Base-by-base conservation (phyloP, 64 coral and sea anemone species). In the Montipora capricornis region DNA sequence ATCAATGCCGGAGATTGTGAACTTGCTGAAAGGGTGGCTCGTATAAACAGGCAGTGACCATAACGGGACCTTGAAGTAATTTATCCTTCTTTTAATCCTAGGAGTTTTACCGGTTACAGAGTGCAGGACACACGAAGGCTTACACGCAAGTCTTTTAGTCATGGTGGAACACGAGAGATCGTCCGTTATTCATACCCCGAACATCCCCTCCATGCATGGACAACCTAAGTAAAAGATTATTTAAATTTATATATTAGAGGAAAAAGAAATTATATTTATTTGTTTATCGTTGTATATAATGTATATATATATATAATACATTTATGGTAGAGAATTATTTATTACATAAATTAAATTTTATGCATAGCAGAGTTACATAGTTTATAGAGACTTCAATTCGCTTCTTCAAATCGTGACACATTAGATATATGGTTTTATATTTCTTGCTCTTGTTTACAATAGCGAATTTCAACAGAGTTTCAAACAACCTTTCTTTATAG, bases 1-100 rank as follows among this genome's bases (percentile, higher is more conserved):
- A 5, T 68, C 92, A 20, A 95, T 94, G 51, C 13, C 89, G 11
- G 91, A 94, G 75, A 55, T 92, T 5, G 47, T 87, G 26, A 86
- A 86, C n/a, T 86, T 71, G 82, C 26, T 86, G 1, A 86, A 71
- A 50, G n/a, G 45, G 3, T 17, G 67, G 4, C 12, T 50, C 13
- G 5, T 17, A 20, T 73, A 64, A 86, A 14, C 8, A 12, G 17
- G n/a, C 4, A 50, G 70, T 4, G 44, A 10, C 64, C 19, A 61
- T 82, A 20, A 19, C 37, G 37, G 16, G 16, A 85, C 44, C 49
- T 70, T 20, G 4, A 20, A 70, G 5, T 85, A 20, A 49, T 49
- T 70, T 7, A 45, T 44, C 7, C 3, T 5, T 61, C 49, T 71
- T 71, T 86, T 71, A 67, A 8, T 5, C 79, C 26, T 46, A 8